Conservation (phyloP, 2,113 vertebrate genomes). For the Promerops cafer region DNA sequence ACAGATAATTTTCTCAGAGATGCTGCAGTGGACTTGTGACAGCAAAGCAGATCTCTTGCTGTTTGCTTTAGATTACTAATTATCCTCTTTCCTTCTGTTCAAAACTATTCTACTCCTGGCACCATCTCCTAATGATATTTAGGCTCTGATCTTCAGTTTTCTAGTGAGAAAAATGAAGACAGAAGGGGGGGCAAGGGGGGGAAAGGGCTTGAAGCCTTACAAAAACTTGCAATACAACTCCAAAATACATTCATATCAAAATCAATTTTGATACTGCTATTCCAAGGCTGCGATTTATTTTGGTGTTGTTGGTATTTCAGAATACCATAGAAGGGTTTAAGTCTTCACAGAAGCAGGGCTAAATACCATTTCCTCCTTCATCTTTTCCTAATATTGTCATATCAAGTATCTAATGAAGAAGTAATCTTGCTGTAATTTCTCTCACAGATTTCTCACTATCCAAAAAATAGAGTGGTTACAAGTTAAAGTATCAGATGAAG, state of each 20-base stretch:
- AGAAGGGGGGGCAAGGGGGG: rapidly evolving
- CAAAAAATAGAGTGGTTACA: background rate
- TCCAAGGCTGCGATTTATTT: background rate
- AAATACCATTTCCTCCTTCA: background rate
- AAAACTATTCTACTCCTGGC: background rate
- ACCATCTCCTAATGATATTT: background rate
- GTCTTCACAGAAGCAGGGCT: background rate
- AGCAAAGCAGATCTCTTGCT: background rate
- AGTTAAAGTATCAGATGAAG: background rate
- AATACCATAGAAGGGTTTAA: background rate
- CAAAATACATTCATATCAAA: background rate
- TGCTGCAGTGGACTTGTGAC: background rate
- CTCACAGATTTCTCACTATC: background rate
- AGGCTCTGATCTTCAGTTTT: background rate
- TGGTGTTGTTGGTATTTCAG: background rate
- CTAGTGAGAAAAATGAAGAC: background rate
- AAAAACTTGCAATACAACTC: background rate
- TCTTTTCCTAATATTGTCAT: background rate
- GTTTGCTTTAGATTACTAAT: background rate
- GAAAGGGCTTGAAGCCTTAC: background rate
- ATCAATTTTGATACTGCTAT: background rate
- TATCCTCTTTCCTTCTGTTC: background rate
- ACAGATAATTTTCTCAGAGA: background rate
- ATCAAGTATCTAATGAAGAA: background rate
- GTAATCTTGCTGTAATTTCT: background rate